Evolutionary conservation across 1,140 invertebrate species (phyloP).

Genomic region (Homalodisca vitripennis): DNA sequence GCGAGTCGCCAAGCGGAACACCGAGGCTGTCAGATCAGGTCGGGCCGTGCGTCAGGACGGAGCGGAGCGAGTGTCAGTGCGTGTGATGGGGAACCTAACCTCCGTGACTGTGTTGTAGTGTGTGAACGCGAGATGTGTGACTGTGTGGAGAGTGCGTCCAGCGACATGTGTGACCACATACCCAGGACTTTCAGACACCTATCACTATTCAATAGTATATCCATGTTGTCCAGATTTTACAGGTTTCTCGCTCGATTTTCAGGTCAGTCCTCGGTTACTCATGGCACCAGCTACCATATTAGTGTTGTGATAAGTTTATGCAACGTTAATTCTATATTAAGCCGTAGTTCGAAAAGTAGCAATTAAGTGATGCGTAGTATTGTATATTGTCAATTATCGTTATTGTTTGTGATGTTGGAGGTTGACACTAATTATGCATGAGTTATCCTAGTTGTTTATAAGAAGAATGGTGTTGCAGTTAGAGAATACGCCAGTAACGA

Average conservation of each 20-base stretch:
- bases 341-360: no score
- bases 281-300: no score
- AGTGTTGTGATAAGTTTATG: no score
- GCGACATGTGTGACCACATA: constrained; percentile 11
- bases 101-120: background rate
- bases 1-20: background rate
- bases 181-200: background rate
- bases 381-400: no score
- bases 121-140: background rate
- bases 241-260: constrained; percentile 18
- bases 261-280: background rate
- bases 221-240: constrained; percentile 20
- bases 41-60: background rate
- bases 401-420: no score
- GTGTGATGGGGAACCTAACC: background rate
- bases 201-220: constrained; percentile 13
- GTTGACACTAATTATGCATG: no score
- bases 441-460: no score
- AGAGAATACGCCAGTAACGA: no score
- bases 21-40: background rate
- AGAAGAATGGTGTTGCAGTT: no score
- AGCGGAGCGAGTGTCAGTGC: background rate
- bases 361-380: no score
- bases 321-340: no score
- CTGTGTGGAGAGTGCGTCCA: background rate